Evolutionary conservation across 2,888 invertebrate genomes (phyloP).

Genomic region (Monoplex corrugatus): DNA sequence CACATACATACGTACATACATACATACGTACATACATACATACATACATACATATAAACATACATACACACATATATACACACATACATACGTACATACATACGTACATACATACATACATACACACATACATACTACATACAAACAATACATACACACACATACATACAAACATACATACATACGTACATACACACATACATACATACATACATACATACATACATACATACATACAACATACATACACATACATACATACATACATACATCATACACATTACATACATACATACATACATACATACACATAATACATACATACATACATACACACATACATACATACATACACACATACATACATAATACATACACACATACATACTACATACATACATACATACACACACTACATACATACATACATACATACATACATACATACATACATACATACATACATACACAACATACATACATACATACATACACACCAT

Average conservation of each 20-base stretch:
- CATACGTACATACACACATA: neutral
- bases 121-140: slow-evolving; percentile 3
- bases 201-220: neutral
- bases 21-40: neutral
- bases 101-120: slow-evolving; percentile 24
- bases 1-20: slow-evolving; percentile 3
- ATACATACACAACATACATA: too few relatives aligned
- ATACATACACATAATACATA: neutral
- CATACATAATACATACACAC: too few relatives aligned
- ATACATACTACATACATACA: slow-evolving; percentile 12
- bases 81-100: too few relatives aligned
- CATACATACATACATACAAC: slow-evolving; percentile 1
- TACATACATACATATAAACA: neutral
- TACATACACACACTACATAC: neutral
- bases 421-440: neutral
- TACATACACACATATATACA: neutral
- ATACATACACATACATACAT: neutral
- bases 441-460: neutral
- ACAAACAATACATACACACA: neutral
- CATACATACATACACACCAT: too few relatives aligned
- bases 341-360: neutral
- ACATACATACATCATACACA: neutral
- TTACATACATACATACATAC: slow-evolving; percentile 7
- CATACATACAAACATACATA: neutral
- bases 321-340: too few relatives aligned